Conservation (phyloP, 1,140 invertebrate genomes). For the Apolygus lucorum region DNA sequence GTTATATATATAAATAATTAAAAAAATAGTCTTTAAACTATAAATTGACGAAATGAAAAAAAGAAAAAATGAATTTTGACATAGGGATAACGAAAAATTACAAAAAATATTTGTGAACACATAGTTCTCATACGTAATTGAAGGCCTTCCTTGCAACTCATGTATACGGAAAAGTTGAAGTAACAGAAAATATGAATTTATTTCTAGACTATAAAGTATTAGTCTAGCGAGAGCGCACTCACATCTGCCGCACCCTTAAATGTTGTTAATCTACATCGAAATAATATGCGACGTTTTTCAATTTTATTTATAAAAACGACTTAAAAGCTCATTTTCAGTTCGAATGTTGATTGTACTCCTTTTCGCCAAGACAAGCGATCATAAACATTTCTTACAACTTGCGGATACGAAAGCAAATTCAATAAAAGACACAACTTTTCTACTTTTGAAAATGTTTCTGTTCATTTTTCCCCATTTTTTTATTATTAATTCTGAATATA, state of each 20-base stretch:
- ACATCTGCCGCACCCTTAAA: neutral
- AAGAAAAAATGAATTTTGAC: neutral
- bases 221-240: neutral
- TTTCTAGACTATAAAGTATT: neutral
- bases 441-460: too few species aligned
- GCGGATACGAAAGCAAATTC: too few species aligned
- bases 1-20: slow-evolving; percentile 17
- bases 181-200: neutral
- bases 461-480: too few species aligned
- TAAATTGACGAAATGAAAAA: neutral
- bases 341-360: too few species aligned
- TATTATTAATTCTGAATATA: too few species aligned
- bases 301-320: too few species aligned
- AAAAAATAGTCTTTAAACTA: slow-evolving; percentile 18
- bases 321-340: too few species aligned
- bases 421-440: too few species aligned
- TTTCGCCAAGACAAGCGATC: too few species aligned
- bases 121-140: slow-evolving; percentile 15
- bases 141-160: slow-evolving; percentile 25
- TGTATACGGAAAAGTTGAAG: slow-evolving; percentile 19
- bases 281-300: too few species aligned
- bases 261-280: too few species aligned
- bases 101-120: slow-evolving; percentile 1
- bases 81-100: neutral
- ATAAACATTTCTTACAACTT: too few species aligned